Conservation (phyloP, 2,888 invertebrate species). For the Nemoura dubitans region DNA sequence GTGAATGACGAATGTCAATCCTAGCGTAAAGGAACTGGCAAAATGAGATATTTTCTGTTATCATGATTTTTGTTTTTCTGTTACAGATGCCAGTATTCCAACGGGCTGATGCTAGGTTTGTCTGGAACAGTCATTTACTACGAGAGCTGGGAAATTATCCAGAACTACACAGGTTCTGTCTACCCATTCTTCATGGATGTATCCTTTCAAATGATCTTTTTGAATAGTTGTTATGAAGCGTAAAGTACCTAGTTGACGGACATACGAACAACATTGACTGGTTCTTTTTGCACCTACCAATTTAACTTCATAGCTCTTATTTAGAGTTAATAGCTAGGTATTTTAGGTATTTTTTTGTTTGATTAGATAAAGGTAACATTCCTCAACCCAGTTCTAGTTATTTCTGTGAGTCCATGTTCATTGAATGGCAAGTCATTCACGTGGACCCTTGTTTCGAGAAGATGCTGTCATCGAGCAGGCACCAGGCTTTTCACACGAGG, state of each 20-base stretch:
- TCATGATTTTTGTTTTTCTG: conserved; percentile 51
- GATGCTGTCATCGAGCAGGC: conserved; percentile 88
- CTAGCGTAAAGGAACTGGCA: background rate
- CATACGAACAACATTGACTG: no score
- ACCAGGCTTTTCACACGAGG: conserved; percentile 90
- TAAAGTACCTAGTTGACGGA: no score
- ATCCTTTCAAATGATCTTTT: conserved; percentile 67
- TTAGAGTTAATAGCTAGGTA: no score
- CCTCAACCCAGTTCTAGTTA: conserved; percentile 58
- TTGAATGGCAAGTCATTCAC: conserved; percentile 84
- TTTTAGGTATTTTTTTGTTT: no score
- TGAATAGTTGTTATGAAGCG: background rate
- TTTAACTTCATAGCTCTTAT: no score
- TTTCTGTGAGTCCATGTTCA: conserved; percentile 80
- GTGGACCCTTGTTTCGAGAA: conserved; percentile 89
- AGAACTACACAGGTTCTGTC: conserved; percentile 80
- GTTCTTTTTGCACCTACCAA: no score
- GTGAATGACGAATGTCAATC: conserved; percentile 29
- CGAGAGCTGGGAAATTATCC: conserved; percentile 75
- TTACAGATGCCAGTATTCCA: conserved; percentile 76
- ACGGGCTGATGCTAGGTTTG: conserved; percentile 86
- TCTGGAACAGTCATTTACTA: conserved; percentile 91
- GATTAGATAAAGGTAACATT: background rate
- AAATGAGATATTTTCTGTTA: background rate
- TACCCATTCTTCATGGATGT: conserved; percentile 94